Evolutionary conservation across 2,888 invertebrate species (phyloP).

Genomic region (Hoplodrina blanda): DNA sequence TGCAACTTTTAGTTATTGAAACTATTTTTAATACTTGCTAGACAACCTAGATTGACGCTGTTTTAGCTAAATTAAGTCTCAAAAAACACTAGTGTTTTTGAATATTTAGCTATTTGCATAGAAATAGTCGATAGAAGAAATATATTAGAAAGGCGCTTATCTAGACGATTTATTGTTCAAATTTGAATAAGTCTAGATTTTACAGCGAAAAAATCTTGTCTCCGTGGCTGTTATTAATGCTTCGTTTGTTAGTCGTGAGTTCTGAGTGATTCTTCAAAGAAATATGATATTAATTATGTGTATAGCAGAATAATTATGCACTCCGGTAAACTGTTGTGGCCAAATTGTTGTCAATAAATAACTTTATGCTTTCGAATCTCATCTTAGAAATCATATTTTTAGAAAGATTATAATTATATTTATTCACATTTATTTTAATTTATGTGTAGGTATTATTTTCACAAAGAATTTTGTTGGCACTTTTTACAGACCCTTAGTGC

Average conservation of each 20-base stretch:
- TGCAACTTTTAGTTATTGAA: conserved; percentile 9
- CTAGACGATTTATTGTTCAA: conserved; percentile 30
- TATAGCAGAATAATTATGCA: conserved; percentile 11
- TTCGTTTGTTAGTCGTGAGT: conserved; percentile 1
- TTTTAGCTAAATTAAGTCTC: conserved; percentile 26
- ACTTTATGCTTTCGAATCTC: not conserved
- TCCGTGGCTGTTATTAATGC: conserved; percentile 24
- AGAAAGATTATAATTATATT: not conserved
- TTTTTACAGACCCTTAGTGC: not conserved
- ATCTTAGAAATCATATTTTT: not conserved
- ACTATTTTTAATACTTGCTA: conserved; percentile 35
- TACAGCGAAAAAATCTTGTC: conserved; percentile 11
- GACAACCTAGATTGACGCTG: conserved; percentile 33
- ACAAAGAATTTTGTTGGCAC: not conserved
- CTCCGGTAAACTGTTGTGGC: conserved; percentile 4
- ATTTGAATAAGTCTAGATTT: conserved; percentile 33
- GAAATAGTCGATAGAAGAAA: conserved; percentile 39
- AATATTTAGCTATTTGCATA: conserved; percentile 50
- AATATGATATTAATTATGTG: conserved; percentile 14
- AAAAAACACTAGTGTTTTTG: conserved; percentile 29
- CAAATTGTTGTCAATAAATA: conserved; percentile 7
- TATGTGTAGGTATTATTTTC: not conserved
- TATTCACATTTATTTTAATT: not conserved
- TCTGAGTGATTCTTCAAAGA: not conserved
- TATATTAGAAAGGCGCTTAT: conserved; percentile 49